Conservation (phyloP, 2,113 vertebrate species). For the Corvus moneduloides region DNA sequence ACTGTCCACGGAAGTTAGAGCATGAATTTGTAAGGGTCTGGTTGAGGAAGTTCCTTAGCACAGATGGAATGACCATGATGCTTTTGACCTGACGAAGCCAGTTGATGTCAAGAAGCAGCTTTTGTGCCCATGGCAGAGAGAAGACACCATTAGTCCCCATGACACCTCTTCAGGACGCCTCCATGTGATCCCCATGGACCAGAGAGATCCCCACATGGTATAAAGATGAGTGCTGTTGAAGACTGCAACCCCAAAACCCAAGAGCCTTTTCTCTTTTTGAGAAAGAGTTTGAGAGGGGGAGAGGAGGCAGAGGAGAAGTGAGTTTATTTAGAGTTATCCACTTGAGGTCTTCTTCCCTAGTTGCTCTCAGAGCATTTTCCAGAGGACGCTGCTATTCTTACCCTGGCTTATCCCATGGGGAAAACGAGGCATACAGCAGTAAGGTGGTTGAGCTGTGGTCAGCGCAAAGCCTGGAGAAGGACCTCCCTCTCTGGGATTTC, state of each 20-base stretch:
- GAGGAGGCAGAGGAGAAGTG: not conserved
- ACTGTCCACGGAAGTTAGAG: not conserved
- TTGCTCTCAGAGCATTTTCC: not conserved
- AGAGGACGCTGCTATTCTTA: not conserved
- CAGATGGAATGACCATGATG: not conserved
- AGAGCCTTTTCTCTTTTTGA: not conserved
- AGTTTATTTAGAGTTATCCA: not conserved
- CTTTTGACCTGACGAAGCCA: not conserved
- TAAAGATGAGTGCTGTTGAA: not conserved
- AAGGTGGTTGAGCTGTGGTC: not conserved
- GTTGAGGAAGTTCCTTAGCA: not conserved
- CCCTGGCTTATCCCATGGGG: not conserved
- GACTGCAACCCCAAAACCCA: not conserved
- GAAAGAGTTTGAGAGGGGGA: not conserved
- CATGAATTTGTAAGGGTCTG: not conserved
- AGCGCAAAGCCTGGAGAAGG: not conserved
- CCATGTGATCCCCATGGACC: not conserved
- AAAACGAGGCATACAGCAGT: not conserved
- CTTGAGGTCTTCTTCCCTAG: not conserved
- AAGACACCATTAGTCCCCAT: not conserved
- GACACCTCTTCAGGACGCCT: not conserved
- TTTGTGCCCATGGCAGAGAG: not conserved
- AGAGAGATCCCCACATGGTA: not conserved
- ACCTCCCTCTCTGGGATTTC: not conserved
- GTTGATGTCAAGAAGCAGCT: not conserved